Conservation (phyloP, 2,888 invertebrate genomes). For the Drosophila nigricruria region DNA sequence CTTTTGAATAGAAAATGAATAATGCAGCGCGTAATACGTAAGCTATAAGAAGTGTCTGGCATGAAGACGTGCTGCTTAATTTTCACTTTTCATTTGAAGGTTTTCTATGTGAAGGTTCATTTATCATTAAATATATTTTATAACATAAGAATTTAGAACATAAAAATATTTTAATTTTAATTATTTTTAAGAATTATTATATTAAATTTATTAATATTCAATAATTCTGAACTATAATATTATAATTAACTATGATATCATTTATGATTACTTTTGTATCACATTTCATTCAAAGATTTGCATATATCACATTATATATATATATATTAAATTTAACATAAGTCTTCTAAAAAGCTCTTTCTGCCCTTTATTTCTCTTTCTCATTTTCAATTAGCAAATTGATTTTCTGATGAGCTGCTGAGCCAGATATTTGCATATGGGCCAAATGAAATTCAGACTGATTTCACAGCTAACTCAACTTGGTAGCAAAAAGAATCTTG, state of each 20-base stretch:
- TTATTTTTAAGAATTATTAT: neutral
- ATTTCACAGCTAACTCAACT: slow-evolving; percentile 29
- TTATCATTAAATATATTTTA: neutral
- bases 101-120: neutral
- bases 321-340: neutral
- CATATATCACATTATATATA: neutral
- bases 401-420: slow-evolving; percentile 21
- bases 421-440: slow-evolving; percentile 58
- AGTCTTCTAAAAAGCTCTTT: slow-evolving; percentile 1
- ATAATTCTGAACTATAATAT: no score
- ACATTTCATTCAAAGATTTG: neutral
- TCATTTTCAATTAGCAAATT: slow-evolving; percentile 19
- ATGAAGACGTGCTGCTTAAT: slow-evolving; percentile 22
- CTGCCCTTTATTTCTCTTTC: neutral
- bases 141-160: neutral
- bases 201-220: neutral
- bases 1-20: slow-evolving; percentile 50
- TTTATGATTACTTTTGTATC: neutral
- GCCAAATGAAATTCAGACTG: slow-evolving; percentile 31
- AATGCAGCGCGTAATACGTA: slow-evolving; percentile 46
- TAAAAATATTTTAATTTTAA: neutral
- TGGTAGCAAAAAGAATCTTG: slow-evolving; percentile 39
- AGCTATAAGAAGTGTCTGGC: neutral
- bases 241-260: no score
- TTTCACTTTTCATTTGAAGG: slow-evolving; percentile 62